Evolutionary conservation across 2,113 vertebrate species (phyloP).

Genomic region (Heloderma charlesbogerti): DNA sequence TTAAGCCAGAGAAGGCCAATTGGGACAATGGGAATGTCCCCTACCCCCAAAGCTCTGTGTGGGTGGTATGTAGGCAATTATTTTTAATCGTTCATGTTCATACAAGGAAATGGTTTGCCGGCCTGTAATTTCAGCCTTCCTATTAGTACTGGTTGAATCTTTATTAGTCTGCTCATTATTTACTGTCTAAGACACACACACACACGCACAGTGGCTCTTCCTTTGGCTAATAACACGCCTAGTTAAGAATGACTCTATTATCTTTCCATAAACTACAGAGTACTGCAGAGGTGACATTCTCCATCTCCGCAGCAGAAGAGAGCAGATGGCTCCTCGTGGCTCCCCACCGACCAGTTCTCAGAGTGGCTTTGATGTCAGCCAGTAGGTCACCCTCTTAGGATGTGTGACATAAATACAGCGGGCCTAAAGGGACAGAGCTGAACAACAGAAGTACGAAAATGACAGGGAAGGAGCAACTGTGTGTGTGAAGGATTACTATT

Average conservation of each 20-base stretch:
- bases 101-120: slow-evolving; percentile 39
- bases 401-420: slow-evolving; percentile 50
- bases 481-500: not conserved
- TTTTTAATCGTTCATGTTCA: slow-evolving; percentile 24
- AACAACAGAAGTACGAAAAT: slow-evolving; percentile 44
- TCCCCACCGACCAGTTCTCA: slow-evolving; percentile 26
- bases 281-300: slow-evolving; percentile 4
- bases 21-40: not conserved
- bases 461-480: slow-evolving; percentile 22
- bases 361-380: slow-evolving; percentile 46
- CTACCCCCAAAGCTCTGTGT: not conserved
- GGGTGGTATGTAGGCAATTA: not conserved
- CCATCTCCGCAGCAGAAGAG: slow-evolving; percentile 32
- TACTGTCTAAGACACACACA: slow-evolving; percentile 22
- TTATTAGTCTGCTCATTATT: slow-evolving; percentile 40
- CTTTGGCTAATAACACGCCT: slow-evolving; percentile 29
- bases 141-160: slow-evolving; percentile 26
- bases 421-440: slow-evolving; percentile 35
- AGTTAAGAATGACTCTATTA: slow-evolving; percentile 51
- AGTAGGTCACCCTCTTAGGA: slow-evolving; percentile 50
- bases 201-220: not conserved
- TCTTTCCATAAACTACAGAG: slow-evolving; percentile 35
- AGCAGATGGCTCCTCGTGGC: slow-evolving; percentile 43
- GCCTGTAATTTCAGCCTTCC: slow-evolving; percentile 31
- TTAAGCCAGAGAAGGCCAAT: not conserved